Base-by-base conservation (phyloP, 2,888 invertebrate species). In the Timema cristinae region DNA sequence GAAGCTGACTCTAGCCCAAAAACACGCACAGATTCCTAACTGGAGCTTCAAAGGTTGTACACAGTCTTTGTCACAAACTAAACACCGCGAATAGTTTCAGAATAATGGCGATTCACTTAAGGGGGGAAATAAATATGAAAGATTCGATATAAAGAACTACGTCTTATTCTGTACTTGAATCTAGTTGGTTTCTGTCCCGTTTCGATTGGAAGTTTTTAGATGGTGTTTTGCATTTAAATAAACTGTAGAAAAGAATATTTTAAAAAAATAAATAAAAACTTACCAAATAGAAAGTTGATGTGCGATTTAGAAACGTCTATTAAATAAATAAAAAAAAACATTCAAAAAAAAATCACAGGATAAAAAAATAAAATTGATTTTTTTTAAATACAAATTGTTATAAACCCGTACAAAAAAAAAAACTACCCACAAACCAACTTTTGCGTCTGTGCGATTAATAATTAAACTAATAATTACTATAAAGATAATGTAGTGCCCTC, bases 361-460 rank as follows among this genome's bases (percentile, higher is more conserved):
- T 32, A 32, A n/a, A 63, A 63, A 63, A 63, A 32, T 32, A 32
- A 32, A 32, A 32, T 32, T 32, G 32, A 32, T 1, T 32, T 32
- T 32, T 32, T 32, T 32, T 32, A 32, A 32, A 32, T 32, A 32
- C 32, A 32, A 32, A 32, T 32, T 32, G 32, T 32, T 32, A 32
- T 32, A 32, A 32, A 32, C 32, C 32, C 32, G 32, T 32, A 32
- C 32, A 32, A 32, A 32, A 32, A 32, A 32, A 32, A 32, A 32
- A 32, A 32, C 32, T 32, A 32, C 32, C 4, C 32, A 32, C 32
- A 32, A 32, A 32, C 32, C 32, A 32, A 32, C 32, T 32, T 32
- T 32, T 63, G 63, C 63, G 48, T 48, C 63, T 63, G 63, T 63
- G 63, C 63, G 47, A 63, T 32, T 47, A 63, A 63, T 63, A 63